A percentile compares a stretch with the other conserved stretches of the same genome.
These are phyloP conservation scores for Lasiommata megera DNA, from an alignment of 2,888 invertebrate species.

Conservation along the genomic window DNA sequence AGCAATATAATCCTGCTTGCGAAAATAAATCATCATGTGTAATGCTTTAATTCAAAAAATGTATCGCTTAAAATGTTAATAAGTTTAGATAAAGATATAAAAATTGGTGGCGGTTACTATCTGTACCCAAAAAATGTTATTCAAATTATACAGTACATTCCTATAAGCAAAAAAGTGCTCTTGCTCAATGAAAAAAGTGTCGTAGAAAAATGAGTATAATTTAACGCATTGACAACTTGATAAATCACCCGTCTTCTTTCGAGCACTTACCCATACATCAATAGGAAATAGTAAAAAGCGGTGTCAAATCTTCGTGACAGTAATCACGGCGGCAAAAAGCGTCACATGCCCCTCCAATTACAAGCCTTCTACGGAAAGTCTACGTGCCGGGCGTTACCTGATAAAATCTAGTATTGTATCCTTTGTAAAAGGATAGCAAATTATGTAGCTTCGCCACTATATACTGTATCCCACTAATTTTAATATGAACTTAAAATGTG, in stretches of 20 bases:
- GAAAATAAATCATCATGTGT: too few species aligned
- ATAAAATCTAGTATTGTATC: constrained; percentile 56
- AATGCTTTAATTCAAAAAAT: too few species aligned
- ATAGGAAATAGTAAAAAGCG: constrained; percentile 65
- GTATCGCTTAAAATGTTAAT: too few species aligned
- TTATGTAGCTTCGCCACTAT: too few species aligned
- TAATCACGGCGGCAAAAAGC: constrained; percentile 67
- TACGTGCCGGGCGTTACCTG: constrained; percentile 65
- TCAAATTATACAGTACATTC: neutral
- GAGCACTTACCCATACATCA: constrained; percentile 60
- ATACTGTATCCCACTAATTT: too few species aligned
- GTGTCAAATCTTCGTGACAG: constrained; percentile 65
- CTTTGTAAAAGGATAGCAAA: too few species aligned
- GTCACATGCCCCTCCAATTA: constrained; percentile 70
- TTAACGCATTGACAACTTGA: constrained; percentile 16
- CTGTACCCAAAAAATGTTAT: neutral
- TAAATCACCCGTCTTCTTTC: constrained; percentile 14
- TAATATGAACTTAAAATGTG: too few species aligned
- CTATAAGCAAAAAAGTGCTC: neutral
- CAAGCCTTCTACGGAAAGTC: constrained; percentile 68
- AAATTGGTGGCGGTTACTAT: too few species aligned
- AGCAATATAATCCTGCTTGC: too few species aligned
- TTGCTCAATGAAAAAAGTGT: constrained; percentile 4
- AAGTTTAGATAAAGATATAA: too few species aligned
- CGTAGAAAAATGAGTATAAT: constrained; percentile 15